Conservation (phyloP, 2,113 vertebrate species). For the Odocoileus virginianus region DNA sequence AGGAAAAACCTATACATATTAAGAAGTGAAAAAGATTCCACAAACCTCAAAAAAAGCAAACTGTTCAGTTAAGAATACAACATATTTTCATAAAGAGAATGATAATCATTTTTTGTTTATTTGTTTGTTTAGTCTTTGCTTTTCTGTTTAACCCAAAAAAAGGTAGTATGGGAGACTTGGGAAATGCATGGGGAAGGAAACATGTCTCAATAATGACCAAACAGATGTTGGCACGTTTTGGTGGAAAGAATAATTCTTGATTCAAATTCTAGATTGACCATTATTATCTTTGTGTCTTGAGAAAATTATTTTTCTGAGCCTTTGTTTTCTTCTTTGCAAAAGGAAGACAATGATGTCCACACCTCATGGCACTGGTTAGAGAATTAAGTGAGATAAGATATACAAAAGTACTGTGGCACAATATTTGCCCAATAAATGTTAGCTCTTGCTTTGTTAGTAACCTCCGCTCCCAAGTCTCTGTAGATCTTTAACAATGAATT, state of each 20-base stretch:
- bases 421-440: background rate
- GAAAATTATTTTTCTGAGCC: background rate
- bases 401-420: background rate
- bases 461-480: background rate
- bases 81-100: background rate
- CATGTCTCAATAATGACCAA: background rate
- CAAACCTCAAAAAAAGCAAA: background rate
- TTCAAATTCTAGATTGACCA: background rate
- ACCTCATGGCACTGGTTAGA: background rate
- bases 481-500: background rate
- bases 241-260: background rate
- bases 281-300: background rate
- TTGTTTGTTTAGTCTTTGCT: background rate
- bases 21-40: background rate
- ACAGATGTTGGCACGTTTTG: background rate
- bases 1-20: background rate
- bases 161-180: background rate
- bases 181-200: background rate
- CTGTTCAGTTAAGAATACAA: background rate
- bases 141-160: constrained; percentile 1
- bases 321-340: background rate
- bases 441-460: background rate
- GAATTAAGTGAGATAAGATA: background rate
- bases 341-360: background rate
- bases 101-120: background rate